A percentile compares a stretch with the other conserved stretches of the same genome.
Evolutionary conservation across 2,113 vertebrate species (phyloP).

Genomic region (Empidonax alnorum): DNA sequence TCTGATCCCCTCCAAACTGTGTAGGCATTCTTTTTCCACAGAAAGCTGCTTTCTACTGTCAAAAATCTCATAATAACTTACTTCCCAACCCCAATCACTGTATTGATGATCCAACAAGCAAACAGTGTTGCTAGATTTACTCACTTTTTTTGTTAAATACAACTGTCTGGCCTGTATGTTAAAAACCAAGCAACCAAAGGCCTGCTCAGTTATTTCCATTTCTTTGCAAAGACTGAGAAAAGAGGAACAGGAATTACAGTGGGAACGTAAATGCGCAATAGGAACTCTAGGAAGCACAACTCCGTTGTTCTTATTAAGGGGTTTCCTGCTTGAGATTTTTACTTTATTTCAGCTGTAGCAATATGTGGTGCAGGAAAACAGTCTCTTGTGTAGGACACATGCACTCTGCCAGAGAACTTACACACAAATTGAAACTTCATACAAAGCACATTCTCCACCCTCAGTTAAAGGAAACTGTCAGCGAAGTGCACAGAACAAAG

Average conservation of each 20-base stretch:
- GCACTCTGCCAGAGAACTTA: neutral
- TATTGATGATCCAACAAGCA: neutral
- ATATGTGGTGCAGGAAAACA: neutral
- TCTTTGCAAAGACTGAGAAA: neutral
- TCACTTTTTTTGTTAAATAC: neutral
- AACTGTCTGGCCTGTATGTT: neutral
- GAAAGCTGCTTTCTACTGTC: neutral
- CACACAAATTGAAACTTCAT: neutral
- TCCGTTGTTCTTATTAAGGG: neutral
- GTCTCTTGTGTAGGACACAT: neutral
- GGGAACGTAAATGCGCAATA: neutral
- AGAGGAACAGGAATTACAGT: neutral
- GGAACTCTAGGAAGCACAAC: neutral
- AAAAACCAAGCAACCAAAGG: neutral
- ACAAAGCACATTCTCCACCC: conserved; percentile 40
- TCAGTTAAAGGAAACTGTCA: conserved; percentile 24
- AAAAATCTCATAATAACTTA: neutral
- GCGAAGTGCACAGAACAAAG: neutral
- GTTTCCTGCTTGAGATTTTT: neutral
- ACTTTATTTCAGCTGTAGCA: neutral
- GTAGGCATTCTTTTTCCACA: neutral
- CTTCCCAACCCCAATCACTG: neutral
- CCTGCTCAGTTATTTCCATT: neutral
- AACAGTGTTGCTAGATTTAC: neutral
- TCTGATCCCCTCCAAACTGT: neutral